Evolutionary conservation across 1,140 invertebrate species (phyloP), one percentile per base, ranked within the genome.

Genomic region (Leucophenga varia): DNA sequence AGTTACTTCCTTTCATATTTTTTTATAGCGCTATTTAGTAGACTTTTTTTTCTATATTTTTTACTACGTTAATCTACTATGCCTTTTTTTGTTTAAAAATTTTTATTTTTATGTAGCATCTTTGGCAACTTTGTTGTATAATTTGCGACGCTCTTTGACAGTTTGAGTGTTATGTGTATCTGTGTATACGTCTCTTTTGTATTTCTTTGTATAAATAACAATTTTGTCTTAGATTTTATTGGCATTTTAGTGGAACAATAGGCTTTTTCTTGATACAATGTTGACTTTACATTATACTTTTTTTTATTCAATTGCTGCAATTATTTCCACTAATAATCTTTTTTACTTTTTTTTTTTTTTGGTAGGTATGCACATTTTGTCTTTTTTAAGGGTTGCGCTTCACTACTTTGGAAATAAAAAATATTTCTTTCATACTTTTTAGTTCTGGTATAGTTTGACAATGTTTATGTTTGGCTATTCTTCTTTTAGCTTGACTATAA

Each of bases 141-240:
- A 69, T 69, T 69, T 69, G 58, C 54, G 37, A 54, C 53, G 64
- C 60, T 61, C 34, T 55, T 35, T 47, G 59, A 57, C 55, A 59
- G 51, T 61, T 59, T 57, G 50, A 59, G 54, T 55, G 45, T 46
- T 12, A 13, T 32, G 7, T 30, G n/a, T 20, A 14, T 25, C 18
- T 1, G 32, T 36, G 47, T n/a, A n/a, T n/a, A n/a, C 43, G 10
- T 39, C 28, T 17, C 16, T 10, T 16, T 17, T 20, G 16, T 34
- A 9, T 36, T 47, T 47, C 52, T 38, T 34, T 38, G 44, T 41
- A 50, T 63, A 68, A 67, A 37, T 63, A 49, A 49, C 67, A 67
- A 67, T 67, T 67, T 54, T 67, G 63, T 67, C 59, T 67, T 68
- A 67, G 59, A 57, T 67, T 67, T 67, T 67, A 67, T 67, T 67